Conservation (phyloP, 2,888 invertebrate genomes). For the Zygogramma bicolorata region DNA sequence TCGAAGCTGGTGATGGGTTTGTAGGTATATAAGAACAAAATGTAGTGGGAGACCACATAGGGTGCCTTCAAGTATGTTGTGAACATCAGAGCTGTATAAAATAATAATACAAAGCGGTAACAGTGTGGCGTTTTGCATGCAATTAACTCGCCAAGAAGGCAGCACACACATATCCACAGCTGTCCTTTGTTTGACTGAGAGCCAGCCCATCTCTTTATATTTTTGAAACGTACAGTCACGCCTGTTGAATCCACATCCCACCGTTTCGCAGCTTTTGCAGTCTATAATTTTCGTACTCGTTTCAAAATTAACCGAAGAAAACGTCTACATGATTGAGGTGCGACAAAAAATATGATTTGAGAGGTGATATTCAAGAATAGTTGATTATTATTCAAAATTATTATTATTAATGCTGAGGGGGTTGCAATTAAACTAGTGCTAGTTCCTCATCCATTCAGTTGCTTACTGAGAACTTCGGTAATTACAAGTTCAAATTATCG, state of each 20-base stretch:
- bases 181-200: slow-evolving; percentile 7
- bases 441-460: too few species aligned
- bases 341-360: background rate
- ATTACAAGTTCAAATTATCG: too few species aligned
- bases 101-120: background rate
- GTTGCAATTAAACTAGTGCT: too few species aligned
- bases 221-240: slow-evolving; percentile 1
- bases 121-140: background rate
- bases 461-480: too few species aligned
- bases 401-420: too few species aligned
- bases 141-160: background rate
- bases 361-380: background rate
- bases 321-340: background rate
- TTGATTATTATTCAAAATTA: too few species aligned
- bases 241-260: background rate
- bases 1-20: background rate
- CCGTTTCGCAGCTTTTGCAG: slow-evolving; percentile 1
- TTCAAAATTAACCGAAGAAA: background rate
- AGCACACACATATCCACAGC: background rate
- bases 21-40: background rate
- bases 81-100: background rate
- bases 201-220: slow-evolving; percentile 4
- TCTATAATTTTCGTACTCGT: background rate
- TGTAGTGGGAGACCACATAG: background rate
- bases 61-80: background rate